Evolutionary conservation across 2,888 invertebrate species (phyloP), one percentile per base, ranked within the genome.

Genomic region (Napeogenes sylphis): DNA sequence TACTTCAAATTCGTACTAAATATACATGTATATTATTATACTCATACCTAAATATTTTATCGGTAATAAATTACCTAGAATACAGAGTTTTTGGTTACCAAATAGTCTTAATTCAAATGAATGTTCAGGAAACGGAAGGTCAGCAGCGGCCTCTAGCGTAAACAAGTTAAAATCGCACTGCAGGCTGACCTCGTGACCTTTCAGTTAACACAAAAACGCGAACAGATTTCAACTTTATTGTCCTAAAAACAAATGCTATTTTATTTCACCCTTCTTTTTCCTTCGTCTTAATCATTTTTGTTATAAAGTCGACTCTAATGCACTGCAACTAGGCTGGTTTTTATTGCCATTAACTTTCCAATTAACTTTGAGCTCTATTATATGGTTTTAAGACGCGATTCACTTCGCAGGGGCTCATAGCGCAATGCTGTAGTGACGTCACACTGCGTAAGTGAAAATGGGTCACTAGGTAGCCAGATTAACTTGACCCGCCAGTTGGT

Each of bases 401-500:
- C 64, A 35, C 61, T 60, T 56, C 67, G 65, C 54, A 33, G 55
- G 47, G 55, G 46, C 60, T 62, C 61, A 68, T 72, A 75, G 75
- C 77, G 78, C 78, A 78, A 61, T 78, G 77, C 75, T 68, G 77
- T 71, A 64, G 69, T 78, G 77, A 78, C 78, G 78, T 78, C 76
- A 76, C 65, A 73, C 75, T 76, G 78, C 78, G 78, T 78, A 76
- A 65, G 65, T 42, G 56, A 59, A 75, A 70, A 63, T 78, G 64
- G 78, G 78, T 76, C 76, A 78, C 67, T 75, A 63, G 76, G 72
- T 69, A 59, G 65, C 70, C 67, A 66, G 64, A 56, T 59, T 69
- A 62, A 38, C 58, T 60, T 68, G 70, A 67, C 63, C 67, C 59
- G 64, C 46, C 55, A 58, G 53, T 59, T 55, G 55, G 53, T 56